Evolutionary conservation across 2,888 invertebrate genomes (phyloP), one percentile per base, ranked within the genome.

Genomic region (Brachycybe producta): DNA sequence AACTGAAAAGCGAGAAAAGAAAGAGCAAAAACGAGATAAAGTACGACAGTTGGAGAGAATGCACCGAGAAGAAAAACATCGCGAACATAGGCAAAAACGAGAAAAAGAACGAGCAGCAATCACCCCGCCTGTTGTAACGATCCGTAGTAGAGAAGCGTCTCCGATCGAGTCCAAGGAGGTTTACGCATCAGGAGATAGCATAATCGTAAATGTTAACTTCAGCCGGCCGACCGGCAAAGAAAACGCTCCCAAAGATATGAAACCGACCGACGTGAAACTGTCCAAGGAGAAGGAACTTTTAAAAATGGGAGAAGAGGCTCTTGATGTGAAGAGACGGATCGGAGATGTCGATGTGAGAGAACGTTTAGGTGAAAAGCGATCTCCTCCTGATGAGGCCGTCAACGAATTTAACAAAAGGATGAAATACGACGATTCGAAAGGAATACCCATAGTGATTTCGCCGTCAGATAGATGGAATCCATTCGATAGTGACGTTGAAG

Each of bases 141-240:
- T 32, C 15, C 35, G 30, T 27, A 53, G 44, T 34, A 24, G 52
- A 5, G 54, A 55, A 38, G 28, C 42, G 5, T 49, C 55, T 11
- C 51, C 55, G 19, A 42, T 60, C 24, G 59, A 60, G 44, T 57
- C 83, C 2, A 90, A 90, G 65, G 88, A 88, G 69, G 86, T 91
- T 2, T 90, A 87, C 65, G 86, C 90, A 0, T 87, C 88, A 11
- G 90, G 90, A 2, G 86, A 90, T 67, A 90, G 88, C 65, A 90
- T 91, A 61, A 75, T 91, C 56, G 88, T 91, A 11, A 88, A 87
- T 68, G 86, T 91, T 17, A 88, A 86, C 67, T 91, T 90, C 32
- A 45, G 43, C 28, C 39, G 54, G 7, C 58, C 58, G 13, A 52
- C 56, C 11, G 46, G 46, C 27, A 36, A 36, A 8, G 46, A 34